Conservation (phyloP, 2,113 vertebrate species). For the Drymodes brunneopygia region DNA sequence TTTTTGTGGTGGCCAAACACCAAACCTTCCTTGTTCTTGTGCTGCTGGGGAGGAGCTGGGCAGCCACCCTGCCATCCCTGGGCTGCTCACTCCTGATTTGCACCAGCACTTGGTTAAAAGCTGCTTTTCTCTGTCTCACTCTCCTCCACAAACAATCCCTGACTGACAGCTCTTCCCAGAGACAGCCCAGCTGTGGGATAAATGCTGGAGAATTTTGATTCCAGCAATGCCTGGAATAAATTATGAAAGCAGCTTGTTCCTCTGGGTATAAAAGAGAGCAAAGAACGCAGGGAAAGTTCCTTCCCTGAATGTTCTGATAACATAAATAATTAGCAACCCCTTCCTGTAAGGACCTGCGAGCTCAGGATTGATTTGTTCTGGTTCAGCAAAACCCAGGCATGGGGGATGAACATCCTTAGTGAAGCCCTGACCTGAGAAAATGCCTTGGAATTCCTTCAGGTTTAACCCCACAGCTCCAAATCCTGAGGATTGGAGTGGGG, state of each 20-base stretch:
- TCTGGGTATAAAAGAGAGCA: background rate
- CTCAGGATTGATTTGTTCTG: background rate
- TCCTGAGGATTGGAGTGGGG: background rate
- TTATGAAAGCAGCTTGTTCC: background rate
- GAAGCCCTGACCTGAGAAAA: background rate
- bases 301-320: background rate
- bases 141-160: background rate
- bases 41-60: background rate
- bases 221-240: background rate
- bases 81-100: accelerated
- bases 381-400: background rate
- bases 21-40: background rate
- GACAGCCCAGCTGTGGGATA: background rate
- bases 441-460: background rate
- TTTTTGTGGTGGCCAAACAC: background rate
- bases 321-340: conserved; percentile 10
- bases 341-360: background rate
- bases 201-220: background rate
- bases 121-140: background rate
- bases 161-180: background rate
- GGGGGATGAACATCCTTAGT: accelerated
- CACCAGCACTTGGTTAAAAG: background rate
- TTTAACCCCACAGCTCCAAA: background rate
- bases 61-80: background rate
- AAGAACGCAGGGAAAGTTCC: background rate